Evolutionary conservation across 2,888 invertebrate genomes (phyloP).

Genomic region (Drosophila subquinaria): DNA sequence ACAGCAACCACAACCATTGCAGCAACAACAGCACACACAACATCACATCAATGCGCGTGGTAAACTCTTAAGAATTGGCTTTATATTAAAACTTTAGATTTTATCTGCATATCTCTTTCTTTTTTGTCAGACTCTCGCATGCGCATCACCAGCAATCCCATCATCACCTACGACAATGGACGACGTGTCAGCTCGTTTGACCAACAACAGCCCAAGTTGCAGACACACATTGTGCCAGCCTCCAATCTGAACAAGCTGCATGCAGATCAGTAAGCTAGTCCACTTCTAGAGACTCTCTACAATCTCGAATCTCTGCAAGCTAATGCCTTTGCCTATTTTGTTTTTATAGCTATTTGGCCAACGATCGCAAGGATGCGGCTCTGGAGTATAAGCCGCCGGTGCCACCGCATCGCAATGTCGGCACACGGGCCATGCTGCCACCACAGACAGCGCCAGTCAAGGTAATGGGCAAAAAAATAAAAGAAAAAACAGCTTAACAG

Average conservation of each 20-base stretch:
- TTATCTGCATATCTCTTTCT: neutral
- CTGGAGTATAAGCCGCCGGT: conserved; percentile 95
- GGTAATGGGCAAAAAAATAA: conserved; percentile 10
- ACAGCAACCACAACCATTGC: conserved; percentile 29
- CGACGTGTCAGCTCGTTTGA: conserved; percentile 89
- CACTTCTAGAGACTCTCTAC: neutral
- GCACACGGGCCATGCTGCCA: conserved; percentile 83
- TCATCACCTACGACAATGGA: conserved; percentile 88
- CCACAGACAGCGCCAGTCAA: conserved; percentile 35
- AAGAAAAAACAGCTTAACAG: too few species aligned
- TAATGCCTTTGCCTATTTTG: conserved; percentile 83
- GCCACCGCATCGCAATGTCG: conserved; percentile 93
- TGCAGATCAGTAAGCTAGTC: conserved; percentile 82
- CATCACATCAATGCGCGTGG: conserved; percentile 62
- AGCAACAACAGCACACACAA: conserved; percentile 9
- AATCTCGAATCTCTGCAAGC: neutral
- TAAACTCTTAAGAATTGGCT: conserved; percentile 13
- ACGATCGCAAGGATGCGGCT: conserved; percentile 85
- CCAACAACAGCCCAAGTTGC: conserved; percentile 72
- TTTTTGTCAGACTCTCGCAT: conserved; percentile 86
- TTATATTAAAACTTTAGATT: neutral
- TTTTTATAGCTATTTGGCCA: conserved; percentile 86
- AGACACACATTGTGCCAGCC: conserved; percentile 74
- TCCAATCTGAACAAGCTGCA: conserved; percentile 74
- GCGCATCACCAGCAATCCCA: conserved; percentile 92